Conservation (phyloP, 2,888 invertebrate genomes). For the Seira musarum region DNA sequence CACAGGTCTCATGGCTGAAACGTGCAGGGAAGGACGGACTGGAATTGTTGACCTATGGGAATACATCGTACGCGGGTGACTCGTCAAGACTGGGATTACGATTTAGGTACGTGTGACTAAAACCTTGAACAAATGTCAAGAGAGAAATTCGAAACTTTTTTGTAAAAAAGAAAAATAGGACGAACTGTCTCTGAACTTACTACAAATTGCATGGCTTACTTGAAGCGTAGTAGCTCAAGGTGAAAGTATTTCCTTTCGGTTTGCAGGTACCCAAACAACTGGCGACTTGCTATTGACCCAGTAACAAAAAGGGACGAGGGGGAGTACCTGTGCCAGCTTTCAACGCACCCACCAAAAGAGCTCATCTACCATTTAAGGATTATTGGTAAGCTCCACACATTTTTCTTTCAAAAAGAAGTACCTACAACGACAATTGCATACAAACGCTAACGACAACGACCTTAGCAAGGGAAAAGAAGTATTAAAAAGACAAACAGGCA, state of each 20-base stretch:
- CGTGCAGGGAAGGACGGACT: constrained; percentile 76
- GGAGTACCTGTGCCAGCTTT: constrained; percentile 79
- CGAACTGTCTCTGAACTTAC: too few relatives aligned
- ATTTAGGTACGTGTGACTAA: constrained; percentile 72
- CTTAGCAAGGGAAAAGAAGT: too few relatives aligned
- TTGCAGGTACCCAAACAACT: constrained; percentile 76
- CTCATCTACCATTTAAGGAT: constrained; percentile 77
- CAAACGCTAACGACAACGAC: too few relatives aligned
- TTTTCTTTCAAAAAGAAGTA: background rate
- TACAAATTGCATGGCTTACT: background rate
- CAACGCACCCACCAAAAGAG: constrained; percentile 78
- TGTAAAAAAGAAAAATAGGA: too few relatives aligned
- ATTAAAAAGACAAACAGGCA: too few relatives aligned
- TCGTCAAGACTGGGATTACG: constrained; percentile 76
- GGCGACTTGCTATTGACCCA: constrained; percentile 78
- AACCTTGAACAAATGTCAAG: background rate
- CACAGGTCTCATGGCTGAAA: constrained; percentile 78
- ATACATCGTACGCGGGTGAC: constrained; percentile 77
- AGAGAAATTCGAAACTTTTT: background rate
- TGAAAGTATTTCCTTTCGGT: constrained; percentile 10
- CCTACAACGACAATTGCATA: too few relatives aligned
- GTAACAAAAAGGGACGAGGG: constrained; percentile 78
- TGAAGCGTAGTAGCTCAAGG: too few relatives aligned
- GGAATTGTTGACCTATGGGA: constrained; percentile 77
- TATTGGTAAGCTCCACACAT: constrained; percentile 72